Evolutionary conservation across 2,888 invertebrate genomes (phyloP), one percentile per base, ranked within the genome.

Genomic region (Eupithecia dodoneata): DNA sequence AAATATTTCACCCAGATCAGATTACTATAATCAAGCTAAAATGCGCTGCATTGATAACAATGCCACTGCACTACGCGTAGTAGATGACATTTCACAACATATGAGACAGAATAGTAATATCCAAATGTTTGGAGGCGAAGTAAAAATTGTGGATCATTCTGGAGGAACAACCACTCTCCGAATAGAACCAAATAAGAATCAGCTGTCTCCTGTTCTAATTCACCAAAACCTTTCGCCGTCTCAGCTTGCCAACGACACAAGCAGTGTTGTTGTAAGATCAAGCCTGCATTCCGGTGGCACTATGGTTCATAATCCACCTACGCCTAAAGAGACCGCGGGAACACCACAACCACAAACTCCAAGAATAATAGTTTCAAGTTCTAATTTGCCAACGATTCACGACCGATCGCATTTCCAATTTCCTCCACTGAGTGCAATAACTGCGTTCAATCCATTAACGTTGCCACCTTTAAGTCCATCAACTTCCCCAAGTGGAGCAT

Each of bases 241-340:
- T 71, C 93, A 92, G 87, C 87, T 92, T 72, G 85, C 82, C 18
- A 91, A 88, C 81, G 94, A 94, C 73, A 86, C 89, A 18, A 96
- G 96, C 79, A 96, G 96, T 76, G 96, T 97, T 80, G 97, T 98
- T 79, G 97, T 98, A 41, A 96, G 97, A 85, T 97, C 98, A 1
- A 97, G 97, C 1, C 92, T 98, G 76, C 97, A 98, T 86, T 98
- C 98, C 0, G 98, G 98, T 47, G 98, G 98, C 18, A 98, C 97
- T n/a, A 96, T 97, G 87, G 96, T 96, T 67, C 96, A 96, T 85
- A 96, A 96, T 88, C 95, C 96, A 80, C 95, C 96, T 75, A 95
- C 95, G 30, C 95, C 95, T 18, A 95, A 94, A 87, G 95, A 95
- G 85, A 85, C 86, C 15, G 83, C 91, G 74, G 87, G 88, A 65